Conservation (phyloP, 2,113 vertebrate genomes). For the Erinaceus europaeus region DNA sequence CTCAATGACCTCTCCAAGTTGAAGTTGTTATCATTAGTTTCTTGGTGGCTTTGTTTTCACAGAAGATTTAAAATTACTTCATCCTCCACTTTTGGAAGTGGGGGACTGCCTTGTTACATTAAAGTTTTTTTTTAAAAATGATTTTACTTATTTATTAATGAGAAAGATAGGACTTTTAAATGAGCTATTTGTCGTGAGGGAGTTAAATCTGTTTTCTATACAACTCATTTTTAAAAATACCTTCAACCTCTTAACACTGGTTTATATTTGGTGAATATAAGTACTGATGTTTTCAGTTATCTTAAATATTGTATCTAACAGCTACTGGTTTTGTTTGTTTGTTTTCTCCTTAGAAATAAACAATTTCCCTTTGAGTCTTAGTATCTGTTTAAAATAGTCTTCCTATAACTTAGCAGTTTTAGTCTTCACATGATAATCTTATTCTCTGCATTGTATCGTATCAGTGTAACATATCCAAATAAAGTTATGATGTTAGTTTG, state of each 20-base stretch:
- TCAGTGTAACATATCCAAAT: background rate
- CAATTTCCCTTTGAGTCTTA: background rate
- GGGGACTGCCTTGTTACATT: background rate
- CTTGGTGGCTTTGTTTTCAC: background rate
- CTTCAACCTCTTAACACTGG: background rate
- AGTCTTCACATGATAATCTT: background rate
- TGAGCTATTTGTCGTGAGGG: background rate
- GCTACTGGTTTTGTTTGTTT: too few species aligned
- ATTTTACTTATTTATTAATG: too few species aligned
- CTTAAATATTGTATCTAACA: too few species aligned
- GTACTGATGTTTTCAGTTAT: background rate
- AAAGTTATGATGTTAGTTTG: slow-evolving; percentile 23
- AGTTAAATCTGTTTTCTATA: background rate
- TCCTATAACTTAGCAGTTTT: background rate
- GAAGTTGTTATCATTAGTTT: background rate
- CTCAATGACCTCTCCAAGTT: background rate
- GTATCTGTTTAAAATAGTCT: background rate
- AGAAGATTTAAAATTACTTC: background rate
- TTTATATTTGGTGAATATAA: background rate
- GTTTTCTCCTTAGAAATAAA: background rate
- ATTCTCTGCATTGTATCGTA: background rate
- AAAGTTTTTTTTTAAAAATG: background rate
- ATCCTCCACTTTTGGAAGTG: background rate
- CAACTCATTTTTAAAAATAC: background rate
- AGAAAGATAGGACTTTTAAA: background rate